Conservation (phyloP, 2,888 invertebrate genomes). For the Plebejus melissa region DNA sequence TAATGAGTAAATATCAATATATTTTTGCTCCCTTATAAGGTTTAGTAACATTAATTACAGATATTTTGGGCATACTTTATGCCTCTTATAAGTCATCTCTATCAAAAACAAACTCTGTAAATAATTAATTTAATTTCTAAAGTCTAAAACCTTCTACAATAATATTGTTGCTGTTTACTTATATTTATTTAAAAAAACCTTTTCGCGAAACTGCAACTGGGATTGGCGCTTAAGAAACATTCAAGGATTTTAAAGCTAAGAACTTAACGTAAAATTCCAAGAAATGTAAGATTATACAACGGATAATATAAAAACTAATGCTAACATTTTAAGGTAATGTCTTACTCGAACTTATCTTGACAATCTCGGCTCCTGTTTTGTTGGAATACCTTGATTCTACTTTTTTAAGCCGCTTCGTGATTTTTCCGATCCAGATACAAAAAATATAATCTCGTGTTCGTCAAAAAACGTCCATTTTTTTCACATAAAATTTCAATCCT, state of each 20-base stretch:
- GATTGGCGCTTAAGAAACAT: background rate
- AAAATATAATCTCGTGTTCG: background rate
- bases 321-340: slow-evolving; percentile 24
- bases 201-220: background rate
- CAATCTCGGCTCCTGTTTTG: slow-evolving; percentile 22
- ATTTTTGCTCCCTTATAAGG: too few relatives aligned
- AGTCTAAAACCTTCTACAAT: too few relatives aligned
- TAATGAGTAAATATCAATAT: too few relatives aligned
- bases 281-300: slow-evolving; percentile 10
- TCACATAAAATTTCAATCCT: too few relatives aligned
- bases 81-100: too few relatives aligned
- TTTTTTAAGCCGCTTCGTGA: background rate
- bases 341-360: slow-evolving; percentile 18
- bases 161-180: too few relatives aligned
- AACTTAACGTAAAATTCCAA: slow-evolving; percentile 8
- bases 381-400: background rate
- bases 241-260: background rate
- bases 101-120: too few relatives aligned
- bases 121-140: too few relatives aligned
- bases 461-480: too few relatives aligned
- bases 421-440: background rate
- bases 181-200: background rate
- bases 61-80: too few relatives aligned
- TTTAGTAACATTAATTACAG: too few relatives aligned
- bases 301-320: slow-evolving; percentile 22